Evolutionary conservation across 2,113 vertebrate genomes (phyloP).

Genomic region (zebrafish (Danio rerio)): GRCz12tu NC_133182.1:30464501-30465000

Average conservation of each 20-base stretch:
- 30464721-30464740: neutral
- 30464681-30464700: no score
- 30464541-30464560: no score
- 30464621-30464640: no score
- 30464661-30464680: no score
- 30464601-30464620: no score
- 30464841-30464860: neutral
- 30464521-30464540: no score
- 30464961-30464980: neutral
- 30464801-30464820: conserved; percentile 11
- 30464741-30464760: neutral
- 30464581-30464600: no score
- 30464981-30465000: neutral
- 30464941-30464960: neutral
- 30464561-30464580: no score
- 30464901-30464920: neutral
- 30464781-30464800: neutral
- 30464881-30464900: neutral
- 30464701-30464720: neutral
- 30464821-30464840: conserved; percentile 31
- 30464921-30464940: neutral
- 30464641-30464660: no score
- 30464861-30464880: neutral
- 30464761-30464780: neutral
- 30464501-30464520: no score